Base-by-base conservation (phyloP, 1,140 invertebrate genomes). In the Aphaenogaster ashmeadi region DNA sequence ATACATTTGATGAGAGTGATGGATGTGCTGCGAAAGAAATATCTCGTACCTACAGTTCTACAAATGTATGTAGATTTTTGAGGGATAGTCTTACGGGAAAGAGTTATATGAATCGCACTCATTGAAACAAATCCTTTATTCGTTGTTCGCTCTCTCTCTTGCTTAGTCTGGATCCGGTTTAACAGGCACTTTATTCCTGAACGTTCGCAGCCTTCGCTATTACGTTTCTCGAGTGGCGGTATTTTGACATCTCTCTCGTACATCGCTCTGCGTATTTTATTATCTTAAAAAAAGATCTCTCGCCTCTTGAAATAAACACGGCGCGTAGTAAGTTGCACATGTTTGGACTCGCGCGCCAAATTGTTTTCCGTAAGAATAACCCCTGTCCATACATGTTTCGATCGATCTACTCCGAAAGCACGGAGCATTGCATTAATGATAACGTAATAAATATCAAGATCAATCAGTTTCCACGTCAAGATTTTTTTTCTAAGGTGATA, bases 221-320 rank as follows among this genome's bases (percentile, higher is more conserved):
- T 52, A 72, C 3, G 1, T 71, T 15, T 71, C 3, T 71, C 21
- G 13, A 71, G 21, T 15, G 47, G 27, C 13, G 15, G 6, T 72
- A 72, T 72, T 72, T 71, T 72, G 47, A 52, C 69, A 52, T 72
- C 8, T 52, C 8, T 52, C 27, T 71, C 44, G 44, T 52, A 72
- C 27, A 52, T 72, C 15, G 66, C 21, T 21, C 21, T 47, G 66
- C n/a, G 27, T 72, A 72, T 72, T 72, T 72, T 72, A 72, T 56
- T 56, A n/a, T 56, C n/a, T 56, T 56, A 21, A 74, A 74, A 74
- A 74, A 54, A 74, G 50, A 74, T 56, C 9, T 74, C 33, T n/a
- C 52, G 56, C 8, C 41, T 60, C 56, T 78, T 38, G 21, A 60
- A 77, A 77, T 77, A 77, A 60, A 60, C n/a, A 21, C 13, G 52